Percentiles rank a stretch among this genome's conserved stretches.
phyloP scores from a whole-genome alignment of 2,797 vertebrate genomes.

The Mallotus villosus region DNA sequence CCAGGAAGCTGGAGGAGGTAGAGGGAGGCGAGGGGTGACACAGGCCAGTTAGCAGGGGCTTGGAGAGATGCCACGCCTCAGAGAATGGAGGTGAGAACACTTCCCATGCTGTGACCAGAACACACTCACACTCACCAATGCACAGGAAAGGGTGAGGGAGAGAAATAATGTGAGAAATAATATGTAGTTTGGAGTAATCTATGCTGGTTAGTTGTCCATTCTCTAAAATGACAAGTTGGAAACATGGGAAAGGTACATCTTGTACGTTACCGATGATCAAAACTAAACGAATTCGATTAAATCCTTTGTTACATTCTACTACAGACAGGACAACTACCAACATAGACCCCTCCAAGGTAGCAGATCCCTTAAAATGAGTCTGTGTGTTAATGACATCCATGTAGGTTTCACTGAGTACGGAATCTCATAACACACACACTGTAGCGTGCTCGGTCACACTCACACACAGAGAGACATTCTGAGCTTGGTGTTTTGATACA shows the following conservation, averaged over 20 bases:
- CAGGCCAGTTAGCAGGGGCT: background rate
- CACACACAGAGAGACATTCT: background rate
- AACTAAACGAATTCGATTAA: background rate
- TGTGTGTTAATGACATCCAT: slow-evolving; percentile 30
- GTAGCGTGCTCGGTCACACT: slow-evolving; percentile 26
- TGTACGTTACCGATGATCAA: background rate
- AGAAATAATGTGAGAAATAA: slow-evolving; percentile 1
- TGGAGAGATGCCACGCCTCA: background rate
- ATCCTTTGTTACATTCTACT: background rate
- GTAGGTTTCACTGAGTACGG: slow-evolving; percentile 11
- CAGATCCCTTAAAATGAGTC: slow-evolving; percentile 32
- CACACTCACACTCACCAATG: slow-evolving; percentile 46
- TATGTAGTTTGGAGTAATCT: slow-evolving; percentile 40
- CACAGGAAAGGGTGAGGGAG: slow-evolving; percentile 33
- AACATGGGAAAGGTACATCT: background rate
- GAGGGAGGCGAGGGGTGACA: no score
- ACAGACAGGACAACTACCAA: slow-evolving; percentile 43
- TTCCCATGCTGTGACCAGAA: slow-evolving; percentile 69
- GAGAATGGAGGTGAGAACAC: slow-evolving; percentile 40
- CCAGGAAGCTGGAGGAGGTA: slow-evolving; percentile 83
- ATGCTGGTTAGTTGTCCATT: slow-evolving; percentile 31
- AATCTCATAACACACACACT: slow-evolving; percentile 16
- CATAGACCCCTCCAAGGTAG: slow-evolving; percentile 53
- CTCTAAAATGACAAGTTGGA: background rate
- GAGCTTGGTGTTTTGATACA: background rate